phyloP scores from a whole-genome alignment of 1,140 invertebrate species.

The Subanguina moxae region DNA sequence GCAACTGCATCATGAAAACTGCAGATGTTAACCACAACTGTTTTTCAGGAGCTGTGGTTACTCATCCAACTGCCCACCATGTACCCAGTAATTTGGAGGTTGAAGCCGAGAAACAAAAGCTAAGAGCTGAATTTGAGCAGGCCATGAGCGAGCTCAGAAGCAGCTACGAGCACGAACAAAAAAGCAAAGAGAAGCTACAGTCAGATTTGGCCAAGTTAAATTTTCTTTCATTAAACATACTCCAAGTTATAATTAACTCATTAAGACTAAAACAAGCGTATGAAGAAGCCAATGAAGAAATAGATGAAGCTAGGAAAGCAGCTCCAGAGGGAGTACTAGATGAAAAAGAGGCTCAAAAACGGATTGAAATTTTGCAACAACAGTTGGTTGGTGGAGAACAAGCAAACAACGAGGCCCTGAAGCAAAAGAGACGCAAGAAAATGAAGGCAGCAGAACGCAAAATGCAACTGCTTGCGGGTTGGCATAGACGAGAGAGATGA shows the following conservation, averaged over 20 bases:
- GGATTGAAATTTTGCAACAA: constrained; percentile 69
- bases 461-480: constrained; percentile 64
- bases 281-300: constrained; percentile 63
- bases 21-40: background rate
- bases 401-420: constrained; percentile 67
- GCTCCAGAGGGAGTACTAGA: constrained; percentile 43
- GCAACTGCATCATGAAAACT: too few relatives aligned
- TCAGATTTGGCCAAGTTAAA: constrained; percentile 64
- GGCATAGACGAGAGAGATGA: too few relatives aligned
- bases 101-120: constrained; percentile 62
- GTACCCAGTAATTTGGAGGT: constrained; percentile 44
- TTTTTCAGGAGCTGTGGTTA: background rate
- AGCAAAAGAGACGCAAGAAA: constrained; percentile 67
- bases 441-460: constrained; percentile 70
- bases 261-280: constrained; percentile 64
- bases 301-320: constrained; percentile 48
- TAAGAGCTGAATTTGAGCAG: constrained; percentile 62
- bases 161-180: constrained; percentile 66
- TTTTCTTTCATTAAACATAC: too few relatives aligned
- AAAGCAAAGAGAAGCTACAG: constrained; percentile 65
- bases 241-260: too few relatives aligned
- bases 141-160: constrained; percentile 64
- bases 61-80: constrained; percentile 5
- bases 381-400: constrained; percentile 70
- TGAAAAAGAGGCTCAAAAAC: constrained; percentile 48